Base-by-base conservation (phyloP, 2,113 vertebrate species). In the Nothobranchius furzeri region DNA sequence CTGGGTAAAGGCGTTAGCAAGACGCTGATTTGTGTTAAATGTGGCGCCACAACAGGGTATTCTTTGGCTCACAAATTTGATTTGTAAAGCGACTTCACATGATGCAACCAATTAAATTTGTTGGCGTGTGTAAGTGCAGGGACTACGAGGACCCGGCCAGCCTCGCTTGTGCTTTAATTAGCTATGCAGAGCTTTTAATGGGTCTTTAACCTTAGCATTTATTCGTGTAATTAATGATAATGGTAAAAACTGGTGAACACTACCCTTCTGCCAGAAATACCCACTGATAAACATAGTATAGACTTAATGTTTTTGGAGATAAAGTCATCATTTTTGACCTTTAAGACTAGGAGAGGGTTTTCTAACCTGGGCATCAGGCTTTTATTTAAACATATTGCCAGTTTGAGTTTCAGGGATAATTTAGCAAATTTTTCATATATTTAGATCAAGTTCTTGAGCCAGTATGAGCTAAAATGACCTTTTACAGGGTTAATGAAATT, bases 201-300 rank as follows among this genome's bases (percentile, higher is more conserved):
- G 74, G 68, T 85, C 77, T 89, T 86, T 84, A 86, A 87, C 83
- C 87, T 84, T 75, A 82, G 75, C 73, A n/a, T 79, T 81, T 87
- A 87, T 88, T 87, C 82, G 60, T 78, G 66, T 84, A 86, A 86
- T 90, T 91, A 88, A 81, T 60, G 25, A 68, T 79, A 61, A 67
- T 56, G 50, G 47, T 35, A 50, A n/a, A 30, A 54, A 59, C 50
- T 52, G 66, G 49, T 60, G 69, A 50, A 73, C 60, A 43, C 45
- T 10, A 46, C 40, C 59, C 49, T 76, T 61, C 51, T 9, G 13
- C 63, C 50, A 14, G 20, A 73, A 67, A 79, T 49, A 75, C 68
- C 63, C 61, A 52, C 67, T 76, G 46, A 51, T 67, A 74, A 70
- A 81, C 55, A 64, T 67, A 30, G 69, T 82, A 75, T 73, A 54